Evolutionary conservation across 2,888 invertebrate genomes (phyloP).

Genomic region (Lycophotia porphyrea): DNA sequence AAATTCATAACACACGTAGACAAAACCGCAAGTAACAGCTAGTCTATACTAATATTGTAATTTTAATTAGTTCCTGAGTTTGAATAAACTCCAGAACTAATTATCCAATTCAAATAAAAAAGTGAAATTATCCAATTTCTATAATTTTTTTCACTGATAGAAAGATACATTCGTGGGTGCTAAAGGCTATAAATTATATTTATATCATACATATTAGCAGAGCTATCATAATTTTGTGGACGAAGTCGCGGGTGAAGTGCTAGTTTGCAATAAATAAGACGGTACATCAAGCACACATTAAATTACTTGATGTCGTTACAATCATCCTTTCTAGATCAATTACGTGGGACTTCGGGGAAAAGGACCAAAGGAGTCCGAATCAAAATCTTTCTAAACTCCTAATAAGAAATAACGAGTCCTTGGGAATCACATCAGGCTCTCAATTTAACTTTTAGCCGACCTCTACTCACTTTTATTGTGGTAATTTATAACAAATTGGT

Average conservation of each 20-base stretch:
- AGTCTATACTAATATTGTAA: too few species aligned
- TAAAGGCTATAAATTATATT: too few species aligned
- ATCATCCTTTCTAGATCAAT: constrained; percentile 38
- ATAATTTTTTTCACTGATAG: too few species aligned
- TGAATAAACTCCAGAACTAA: too few species aligned
- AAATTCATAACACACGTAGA: neutral
- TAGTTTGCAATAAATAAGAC: neutral
- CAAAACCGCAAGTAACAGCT: neutral
- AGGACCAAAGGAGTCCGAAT: constrained; percentile 23
- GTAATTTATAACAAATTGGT: constrained; percentile 63
- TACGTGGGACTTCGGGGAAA: constrained; percentile 37
- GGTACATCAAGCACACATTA: constrained; percentile 1
- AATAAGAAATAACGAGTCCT: constrained; percentile 57
- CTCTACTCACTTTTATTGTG: constrained; percentile 60
- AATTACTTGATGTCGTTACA: constrained; percentile 35
- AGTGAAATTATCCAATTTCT: too few species aligned
- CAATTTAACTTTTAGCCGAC: constrained; percentile 70
- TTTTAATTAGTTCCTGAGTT: too few species aligned
- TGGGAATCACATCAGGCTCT: constrained; percentile 66
- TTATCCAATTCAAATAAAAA: too few species aligned
- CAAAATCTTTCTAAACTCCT: constrained; percentile 51
- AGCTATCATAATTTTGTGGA: too few species aligned
- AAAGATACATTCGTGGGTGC: too few species aligned
- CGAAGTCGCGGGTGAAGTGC: too few species aligned
- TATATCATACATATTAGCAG: too few species aligned